Evolutionary conservation across 2,113 vertebrate species (phyloP).

Genomic region (Cebidichthys violaceus): DNA sequence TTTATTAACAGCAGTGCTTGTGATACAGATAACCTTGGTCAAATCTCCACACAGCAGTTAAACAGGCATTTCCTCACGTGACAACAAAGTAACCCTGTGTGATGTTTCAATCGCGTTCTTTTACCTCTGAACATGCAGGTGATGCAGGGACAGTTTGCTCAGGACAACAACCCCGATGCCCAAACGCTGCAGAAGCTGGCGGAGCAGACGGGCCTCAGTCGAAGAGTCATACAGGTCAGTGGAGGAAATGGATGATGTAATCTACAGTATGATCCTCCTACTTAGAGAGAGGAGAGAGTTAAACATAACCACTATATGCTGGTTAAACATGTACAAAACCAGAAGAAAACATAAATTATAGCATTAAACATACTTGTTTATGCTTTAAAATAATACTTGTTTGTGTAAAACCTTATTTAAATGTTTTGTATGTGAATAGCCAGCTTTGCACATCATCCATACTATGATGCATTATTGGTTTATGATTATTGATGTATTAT

Average conservation of each 20-base stretch:
- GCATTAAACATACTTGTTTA: not conserved
- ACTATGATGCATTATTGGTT: not conserved
- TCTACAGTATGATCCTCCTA: not conserved
- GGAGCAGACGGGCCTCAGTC: constrained; percentile 96
- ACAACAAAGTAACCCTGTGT: not conserved
- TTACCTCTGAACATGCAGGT: constrained; percentile 84
- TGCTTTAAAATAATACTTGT: not conserved
- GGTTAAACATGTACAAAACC: not conserved
- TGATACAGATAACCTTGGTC: not conserved
- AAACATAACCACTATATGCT: not conserved
- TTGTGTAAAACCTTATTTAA: not conserved
- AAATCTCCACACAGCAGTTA: not conserved
- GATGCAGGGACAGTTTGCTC: constrained; percentile 99
- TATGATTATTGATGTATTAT: not conserved
- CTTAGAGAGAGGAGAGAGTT: not conserved
- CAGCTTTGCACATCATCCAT: not conserved
- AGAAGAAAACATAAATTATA: not conserved
- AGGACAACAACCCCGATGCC: constrained; percentile 99
- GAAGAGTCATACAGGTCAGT: constrained; percentile 97
- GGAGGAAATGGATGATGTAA: not conserved
- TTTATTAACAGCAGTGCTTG: not conserved
- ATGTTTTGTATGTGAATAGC: not conserved
- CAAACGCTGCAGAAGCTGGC: constrained; percentile 98
- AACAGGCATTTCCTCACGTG: not conserved
- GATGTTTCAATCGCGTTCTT: not conserved